Percentiles rank a stretch among this genome's conserved stretches.
These are phyloP conservation scores for Herpailurus yagouaroundi DNA, from an alignment of 2,113 vertebrate species.

Conservation along the genomic window DNA sequence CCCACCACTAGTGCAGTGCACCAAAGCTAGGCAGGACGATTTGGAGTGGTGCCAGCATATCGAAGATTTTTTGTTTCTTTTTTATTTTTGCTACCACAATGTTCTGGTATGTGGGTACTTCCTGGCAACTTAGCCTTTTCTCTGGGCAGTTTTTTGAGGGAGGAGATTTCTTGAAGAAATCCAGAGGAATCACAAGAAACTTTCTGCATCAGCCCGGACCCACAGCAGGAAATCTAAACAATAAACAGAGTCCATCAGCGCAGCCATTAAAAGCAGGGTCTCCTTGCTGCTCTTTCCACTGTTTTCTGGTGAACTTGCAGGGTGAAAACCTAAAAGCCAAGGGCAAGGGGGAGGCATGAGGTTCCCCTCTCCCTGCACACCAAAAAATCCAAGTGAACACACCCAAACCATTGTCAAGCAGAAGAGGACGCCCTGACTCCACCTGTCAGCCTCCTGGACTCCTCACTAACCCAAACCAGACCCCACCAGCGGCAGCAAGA, in stretches of 20 bases:
- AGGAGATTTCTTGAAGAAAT: neutral
- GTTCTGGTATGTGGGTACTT: neutral
- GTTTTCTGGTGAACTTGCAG: neutral
- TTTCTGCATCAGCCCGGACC: neutral
- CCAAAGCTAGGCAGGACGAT: neutral
- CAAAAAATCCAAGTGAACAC: neutral
- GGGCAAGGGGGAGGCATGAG: neutral
- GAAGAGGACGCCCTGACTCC: neutral
- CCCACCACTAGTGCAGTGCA: conserved; percentile 32
- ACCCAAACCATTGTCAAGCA: neutral
- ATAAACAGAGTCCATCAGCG: too few relatives aligned
- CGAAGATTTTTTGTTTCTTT: neutral
- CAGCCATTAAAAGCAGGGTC: neutral
- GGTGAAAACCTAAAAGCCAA: neutral
- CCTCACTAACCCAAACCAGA: neutral
- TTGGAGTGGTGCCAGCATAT: neutral
- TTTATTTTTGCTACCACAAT: neutral
- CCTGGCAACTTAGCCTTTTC: conserved; percentile 29
- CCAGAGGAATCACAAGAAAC: neutral
- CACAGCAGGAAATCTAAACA: neutral
- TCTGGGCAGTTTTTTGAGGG: neutral
- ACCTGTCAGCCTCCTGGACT: conserved; percentile 31
- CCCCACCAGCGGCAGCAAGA: neutral
- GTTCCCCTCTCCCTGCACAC: too few relatives aligned
- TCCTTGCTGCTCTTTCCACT: neutral